phyloP scores from a whole-genome alignment of 2,888 invertebrate genomes.

The Drepana falcataria region DNA sequence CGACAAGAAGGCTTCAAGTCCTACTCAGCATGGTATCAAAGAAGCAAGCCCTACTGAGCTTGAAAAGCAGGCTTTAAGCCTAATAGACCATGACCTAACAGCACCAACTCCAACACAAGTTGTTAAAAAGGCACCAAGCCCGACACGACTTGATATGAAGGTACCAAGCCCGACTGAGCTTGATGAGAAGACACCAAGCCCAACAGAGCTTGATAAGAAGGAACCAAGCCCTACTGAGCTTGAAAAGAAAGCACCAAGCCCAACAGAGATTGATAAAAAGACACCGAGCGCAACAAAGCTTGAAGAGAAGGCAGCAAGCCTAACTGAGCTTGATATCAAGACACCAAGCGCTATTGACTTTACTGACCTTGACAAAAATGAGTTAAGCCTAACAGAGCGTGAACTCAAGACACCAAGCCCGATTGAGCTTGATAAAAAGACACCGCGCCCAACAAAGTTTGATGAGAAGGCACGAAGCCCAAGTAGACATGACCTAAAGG shows the following conservation, averaged over 20 bases:
- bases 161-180: neutral
- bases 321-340: no score
- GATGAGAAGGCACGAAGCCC: neutral
- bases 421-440: neutral
- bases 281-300: neutral
- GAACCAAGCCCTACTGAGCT: neutral
- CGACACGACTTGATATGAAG: neutral
- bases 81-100: no score
- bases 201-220: neutral
- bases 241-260: constrained; percentile 4
- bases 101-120: no score
- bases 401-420: no score
- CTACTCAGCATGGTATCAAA: constrained; percentile 3
- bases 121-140: neutral
- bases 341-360: no score
- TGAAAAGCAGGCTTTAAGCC: constrained; percentile 3
- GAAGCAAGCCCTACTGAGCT: neutral
- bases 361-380: no score
- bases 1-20: constrained; percentile 4
- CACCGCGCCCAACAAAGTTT: neutral
- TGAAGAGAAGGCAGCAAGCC: constrained; percentile 1
- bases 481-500: no score
- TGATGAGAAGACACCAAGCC: neutral
- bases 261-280: neutral
- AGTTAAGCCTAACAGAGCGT: no score